Evolutionary conservation across 1,140 invertebrate species (phyloP).

Genomic region (Ooceraea biroi): DNA sequence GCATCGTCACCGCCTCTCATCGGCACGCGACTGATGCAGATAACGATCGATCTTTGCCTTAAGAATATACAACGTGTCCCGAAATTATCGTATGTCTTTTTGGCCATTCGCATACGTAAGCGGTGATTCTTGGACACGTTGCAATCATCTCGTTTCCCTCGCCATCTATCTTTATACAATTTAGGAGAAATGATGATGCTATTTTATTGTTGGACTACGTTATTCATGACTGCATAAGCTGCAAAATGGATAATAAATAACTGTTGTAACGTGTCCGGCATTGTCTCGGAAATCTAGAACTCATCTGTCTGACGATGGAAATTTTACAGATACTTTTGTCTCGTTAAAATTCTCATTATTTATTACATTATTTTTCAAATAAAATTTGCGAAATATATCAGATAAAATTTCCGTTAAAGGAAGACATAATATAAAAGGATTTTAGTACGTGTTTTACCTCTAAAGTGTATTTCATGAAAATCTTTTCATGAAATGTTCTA

Average conservation of each 20-base stretch:
- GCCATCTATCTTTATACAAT: no score
- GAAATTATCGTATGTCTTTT: not conserved
- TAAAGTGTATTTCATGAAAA: no score
- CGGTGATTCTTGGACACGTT: not conserved
- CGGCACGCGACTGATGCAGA: conserved; percentile 66
- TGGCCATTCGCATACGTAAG: not conserved
- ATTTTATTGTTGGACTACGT: no score
- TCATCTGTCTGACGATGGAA: not conserved
- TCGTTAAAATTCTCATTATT: no score
- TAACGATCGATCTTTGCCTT: conserved; percentile 55
- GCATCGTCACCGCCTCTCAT: conserved; percentile 68
- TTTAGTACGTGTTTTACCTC: no score
- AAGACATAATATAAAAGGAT: no score
- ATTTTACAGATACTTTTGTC: not conserved
- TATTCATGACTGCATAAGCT: not conserved
- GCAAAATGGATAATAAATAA: not conserved
- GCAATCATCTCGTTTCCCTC: not conserved
- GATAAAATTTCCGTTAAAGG: no score
- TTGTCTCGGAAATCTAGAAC: not conserved
- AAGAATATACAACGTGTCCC: conserved; percentile 39
- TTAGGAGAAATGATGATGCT: no score
- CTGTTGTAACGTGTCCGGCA: not conserved
- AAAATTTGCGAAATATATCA: no score
- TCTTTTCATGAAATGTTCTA: no score
- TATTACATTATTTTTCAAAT: no score